These are phyloP conservation scores for Pangasius krempfi DNA, from an alignment of 2,797 vertebrate genomes.

Conservation along the genomic window DNA sequence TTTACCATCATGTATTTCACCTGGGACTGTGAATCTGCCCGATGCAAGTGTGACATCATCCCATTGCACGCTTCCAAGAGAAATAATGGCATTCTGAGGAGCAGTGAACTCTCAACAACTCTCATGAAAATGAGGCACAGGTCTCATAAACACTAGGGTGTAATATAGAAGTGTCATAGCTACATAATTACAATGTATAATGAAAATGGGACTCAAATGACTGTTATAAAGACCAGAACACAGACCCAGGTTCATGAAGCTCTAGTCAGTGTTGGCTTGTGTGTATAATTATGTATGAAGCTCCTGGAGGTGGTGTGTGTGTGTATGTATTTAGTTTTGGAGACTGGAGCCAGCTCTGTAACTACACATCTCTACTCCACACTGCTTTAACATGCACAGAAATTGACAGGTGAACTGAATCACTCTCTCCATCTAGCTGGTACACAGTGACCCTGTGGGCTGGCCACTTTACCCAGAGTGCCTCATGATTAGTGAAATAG, in stretches of 20 bases:
- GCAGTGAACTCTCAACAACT: slow-evolving; percentile 65
- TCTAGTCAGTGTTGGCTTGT: slow-evolving; percentile 57
- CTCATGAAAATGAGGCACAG: slow-evolving; percentile 69
- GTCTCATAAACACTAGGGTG: slow-evolving; percentile 65
- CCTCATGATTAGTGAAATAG: slow-evolving; percentile 54
- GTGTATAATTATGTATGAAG: slow-evolving; percentile 51
- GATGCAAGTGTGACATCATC: slow-evolving; percentile 29
- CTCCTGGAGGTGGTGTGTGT: neutral
- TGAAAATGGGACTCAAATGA: slow-evolving; percentile 44
- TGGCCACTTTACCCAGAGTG: slow-evolving; percentile 45
- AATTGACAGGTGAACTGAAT: slow-evolving; percentile 45
- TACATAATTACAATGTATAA: slow-evolving; percentile 70
- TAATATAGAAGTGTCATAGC: slow-evolving; percentile 64
- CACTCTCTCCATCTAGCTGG: slow-evolving; percentile 12
- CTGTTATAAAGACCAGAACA: slow-evolving; percentile 48
- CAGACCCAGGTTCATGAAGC: slow-evolving; percentile 44
- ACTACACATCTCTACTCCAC: slow-evolving; percentile 9
- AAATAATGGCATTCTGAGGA: slow-evolving; percentile 35
- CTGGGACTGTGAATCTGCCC: slow-evolving; percentile 26
- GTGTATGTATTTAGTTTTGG: slow-evolving; percentile 40
- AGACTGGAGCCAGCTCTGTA: slow-evolving; percentile 52
- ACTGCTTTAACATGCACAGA: neutral
- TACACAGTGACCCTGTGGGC: slow-evolving; percentile 39
- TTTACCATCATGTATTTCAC: neutral
- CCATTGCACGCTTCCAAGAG: slow-evolving; percentile 16